phyloP scores from a whole-genome alignment of 2,113 vertebrate species.

The Lanius collurio region DNA sequence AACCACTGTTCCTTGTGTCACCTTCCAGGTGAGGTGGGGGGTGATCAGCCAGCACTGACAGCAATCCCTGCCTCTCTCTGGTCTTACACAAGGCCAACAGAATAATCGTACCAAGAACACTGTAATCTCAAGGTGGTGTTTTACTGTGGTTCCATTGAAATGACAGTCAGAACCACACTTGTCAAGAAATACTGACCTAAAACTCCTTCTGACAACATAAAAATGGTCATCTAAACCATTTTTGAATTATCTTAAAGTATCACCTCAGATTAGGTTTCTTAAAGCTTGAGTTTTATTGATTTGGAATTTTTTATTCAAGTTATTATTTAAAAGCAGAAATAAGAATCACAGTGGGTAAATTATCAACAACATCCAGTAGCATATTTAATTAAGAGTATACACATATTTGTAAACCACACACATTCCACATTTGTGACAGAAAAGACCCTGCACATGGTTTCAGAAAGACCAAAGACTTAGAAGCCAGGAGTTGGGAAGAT shows the following conservation, averaged over 20 bases:
- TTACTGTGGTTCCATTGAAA: not conserved
- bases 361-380: not conserved
- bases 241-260: not conserved
- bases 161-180: not conserved
- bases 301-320: not conserved
- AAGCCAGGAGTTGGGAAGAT: not conserved
- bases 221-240: not conserved
- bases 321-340: not conserved
- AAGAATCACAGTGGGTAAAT: not conserved
- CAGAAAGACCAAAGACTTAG: not conserved
- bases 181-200: not conserved
- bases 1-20: not conserved
- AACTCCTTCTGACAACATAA: not conserved
- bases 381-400: not conserved
- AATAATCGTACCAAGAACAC: not conserved
- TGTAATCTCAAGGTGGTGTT: not conserved
- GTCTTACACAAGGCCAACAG: not conserved
- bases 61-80: not conserved
- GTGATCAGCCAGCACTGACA: not conserved
- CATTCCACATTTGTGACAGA: not conserved
- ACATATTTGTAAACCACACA: not conserved
- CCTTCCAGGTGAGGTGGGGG: not conserved
- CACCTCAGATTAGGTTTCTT: not conserved
- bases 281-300: not conserved
- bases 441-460: not conserved